These are phyloP conservation scores for Amphiura filiformis DNA, from an alignment of 35 echinoderm and acorn worm genomes.

Conservation along the genomic window DNA sequence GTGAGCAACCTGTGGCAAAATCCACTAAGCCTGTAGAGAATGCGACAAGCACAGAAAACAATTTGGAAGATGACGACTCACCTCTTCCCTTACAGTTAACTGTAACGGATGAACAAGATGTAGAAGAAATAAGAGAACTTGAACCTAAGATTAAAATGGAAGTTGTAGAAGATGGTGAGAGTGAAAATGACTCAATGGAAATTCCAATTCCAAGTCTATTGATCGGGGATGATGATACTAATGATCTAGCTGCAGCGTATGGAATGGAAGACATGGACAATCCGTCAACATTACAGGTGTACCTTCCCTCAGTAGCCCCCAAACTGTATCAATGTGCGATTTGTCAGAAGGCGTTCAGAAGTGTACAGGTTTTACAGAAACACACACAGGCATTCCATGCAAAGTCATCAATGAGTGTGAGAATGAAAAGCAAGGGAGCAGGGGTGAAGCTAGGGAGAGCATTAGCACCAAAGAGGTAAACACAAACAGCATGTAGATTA, in stretches of 20 bases:
- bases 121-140: not conserved
- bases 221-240: not conserved
- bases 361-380: slow-evolving; percentile 3
- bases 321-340: not conserved
- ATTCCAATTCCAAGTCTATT: too few relatives aligned
- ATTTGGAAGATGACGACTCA: not conserved
- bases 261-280: not conserved
- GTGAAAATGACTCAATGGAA: not conserved
- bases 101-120: not conserved
- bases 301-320: not conserved
- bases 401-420: not conserved
- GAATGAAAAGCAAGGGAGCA: not conserved
- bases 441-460: not conserved
- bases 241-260: not conserved
- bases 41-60: not conserved
- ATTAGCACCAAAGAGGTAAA: not conserved
- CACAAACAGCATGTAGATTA: too few relatives aligned
- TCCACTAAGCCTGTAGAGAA: not conserved
- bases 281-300: not conserved
- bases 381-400: not conserved
- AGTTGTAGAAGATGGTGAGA: not conserved
- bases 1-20: too few relatives aligned
- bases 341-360: not conserved
- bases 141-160: not conserved
- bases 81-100: not conserved